Percentiles rank a stretch among this genome's conserved stretches.
These are phyloP conservation scores for Narcine bancroftii DNA, from an alignment of 2,113 vertebrate genomes.

Conservation along the genomic window DNA sequence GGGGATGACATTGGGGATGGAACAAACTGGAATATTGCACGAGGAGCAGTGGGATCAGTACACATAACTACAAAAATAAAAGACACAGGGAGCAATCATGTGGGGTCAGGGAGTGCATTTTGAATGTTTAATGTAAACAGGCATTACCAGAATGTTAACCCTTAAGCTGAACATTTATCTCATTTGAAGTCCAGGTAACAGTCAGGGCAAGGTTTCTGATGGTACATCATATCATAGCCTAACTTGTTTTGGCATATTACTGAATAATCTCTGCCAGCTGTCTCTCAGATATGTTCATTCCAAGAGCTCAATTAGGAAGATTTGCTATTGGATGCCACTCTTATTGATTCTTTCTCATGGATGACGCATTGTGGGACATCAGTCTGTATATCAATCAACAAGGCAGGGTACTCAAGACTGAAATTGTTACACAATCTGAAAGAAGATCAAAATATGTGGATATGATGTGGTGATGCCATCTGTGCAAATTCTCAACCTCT, in stretches of 20 bases:
- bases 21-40: background rate
- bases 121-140: background rate
- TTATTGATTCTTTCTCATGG: background rate
- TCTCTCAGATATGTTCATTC: background rate
- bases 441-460: too few relatives aligned
- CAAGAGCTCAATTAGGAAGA: background rate
- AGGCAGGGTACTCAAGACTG: background rate
- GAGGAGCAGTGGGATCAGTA: background rate
- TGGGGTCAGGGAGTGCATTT: background rate
- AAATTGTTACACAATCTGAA: too few relatives aligned
- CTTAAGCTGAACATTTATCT: background rate
- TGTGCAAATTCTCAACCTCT: background rate
- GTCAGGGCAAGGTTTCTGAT: background rate
- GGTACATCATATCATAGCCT: background rate
- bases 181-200: background rate
- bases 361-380: background rate
- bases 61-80: background rate
- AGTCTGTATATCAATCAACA: background rate
- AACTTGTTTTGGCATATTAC: background rate
- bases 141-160: background rate
- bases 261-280: background rate
- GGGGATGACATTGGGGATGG: background rate
- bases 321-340: background rate
- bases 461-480: background rate
- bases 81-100: background rate